Evolutionary conservation across 1,140 invertebrate species (phyloP).

Genomic region (Thaumetopoea pityocampa): DNA sequence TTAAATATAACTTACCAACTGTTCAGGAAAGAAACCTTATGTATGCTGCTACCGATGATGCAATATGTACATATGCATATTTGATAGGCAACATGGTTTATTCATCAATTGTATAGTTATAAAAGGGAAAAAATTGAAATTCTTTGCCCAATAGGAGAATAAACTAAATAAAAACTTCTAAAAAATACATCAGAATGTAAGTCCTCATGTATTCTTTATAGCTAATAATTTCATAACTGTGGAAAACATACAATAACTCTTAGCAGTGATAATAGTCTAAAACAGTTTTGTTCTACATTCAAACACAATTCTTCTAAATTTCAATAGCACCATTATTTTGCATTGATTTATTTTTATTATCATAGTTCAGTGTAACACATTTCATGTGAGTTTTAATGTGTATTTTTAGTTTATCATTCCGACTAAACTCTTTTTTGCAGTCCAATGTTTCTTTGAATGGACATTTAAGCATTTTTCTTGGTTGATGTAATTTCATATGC

Average conservation of each 20-base stretch:
- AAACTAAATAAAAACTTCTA: no score
- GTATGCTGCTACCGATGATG: conserved; percentile 4
- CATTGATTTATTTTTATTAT: background rate
- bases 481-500: conserved; percentile 82
- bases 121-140: no score
- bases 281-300: no score
- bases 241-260: no score
- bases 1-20: conserved; percentile 16
- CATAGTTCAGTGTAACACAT: conserved; percentile 4
- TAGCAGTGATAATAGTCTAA: no score
- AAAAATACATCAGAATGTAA: no score
- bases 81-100: background rate
- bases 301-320: conserved; percentile 20
- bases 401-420: conserved; percentile 77
- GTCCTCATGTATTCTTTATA: no score
- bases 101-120: background rate
- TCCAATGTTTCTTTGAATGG: conserved; percentile 80
- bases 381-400: conserved; percentile 56
- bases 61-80: no score
- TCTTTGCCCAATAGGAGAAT: no score
- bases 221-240: no score
- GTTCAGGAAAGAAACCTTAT: conserved; percentile 12
- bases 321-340: conserved; percentile 25
- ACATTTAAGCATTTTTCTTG: conserved; percentile 81
- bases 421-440: conserved; percentile 82